Evolutionary conservation across 2,113 vertebrate species (phyloP).

Genomic region (Suncus etruscus): DNA sequence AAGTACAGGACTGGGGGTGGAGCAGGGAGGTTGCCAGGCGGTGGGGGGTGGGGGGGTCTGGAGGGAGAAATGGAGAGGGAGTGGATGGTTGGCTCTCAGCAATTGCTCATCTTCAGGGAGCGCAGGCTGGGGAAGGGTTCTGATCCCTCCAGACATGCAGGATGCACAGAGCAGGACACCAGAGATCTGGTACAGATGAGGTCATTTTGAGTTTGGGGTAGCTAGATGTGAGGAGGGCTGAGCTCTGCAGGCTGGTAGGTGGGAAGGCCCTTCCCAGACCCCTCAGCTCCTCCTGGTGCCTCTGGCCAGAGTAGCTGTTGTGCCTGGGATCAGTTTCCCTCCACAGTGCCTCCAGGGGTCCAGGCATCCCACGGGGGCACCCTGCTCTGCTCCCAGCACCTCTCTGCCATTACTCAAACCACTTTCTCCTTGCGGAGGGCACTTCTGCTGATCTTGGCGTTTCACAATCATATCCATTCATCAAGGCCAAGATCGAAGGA

Average conservation of each 20-base stretch:
- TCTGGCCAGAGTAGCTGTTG: not conserved
- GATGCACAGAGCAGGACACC: not conserved
- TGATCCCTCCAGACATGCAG: not conserved
- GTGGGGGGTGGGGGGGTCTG: not conserved
- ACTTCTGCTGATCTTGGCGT: constrained; percentile 70
- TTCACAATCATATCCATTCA: constrained; percentile 67
- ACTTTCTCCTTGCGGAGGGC: constrained; percentile 44
- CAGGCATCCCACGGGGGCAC: too few relatives aligned
- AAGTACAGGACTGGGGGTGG: not conserved
- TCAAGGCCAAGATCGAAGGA: constrained; percentile 68
- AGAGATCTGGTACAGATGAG: not conserved
- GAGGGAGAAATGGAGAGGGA: not conserved
- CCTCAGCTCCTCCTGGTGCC: not conserved
- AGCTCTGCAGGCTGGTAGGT: not conserved
- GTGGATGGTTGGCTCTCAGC: not conserved
- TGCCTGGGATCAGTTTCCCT: too few relatives aligned
- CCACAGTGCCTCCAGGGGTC: too few relatives aligned
- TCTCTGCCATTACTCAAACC: not conserved
- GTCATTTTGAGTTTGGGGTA: not conserved
- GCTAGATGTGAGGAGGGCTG: accelerated
- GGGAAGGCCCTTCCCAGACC: not conserved
- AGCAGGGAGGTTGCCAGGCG: not conserved
- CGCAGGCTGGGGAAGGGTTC: not conserved
- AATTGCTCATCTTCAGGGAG: too few relatives aligned
- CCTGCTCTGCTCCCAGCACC: not conserved